These are phyloP conservation scores for Nannoperca australis DNA, from an alignment of 2,797 vertebrate species.

Conservation along the genomic window DNA sequence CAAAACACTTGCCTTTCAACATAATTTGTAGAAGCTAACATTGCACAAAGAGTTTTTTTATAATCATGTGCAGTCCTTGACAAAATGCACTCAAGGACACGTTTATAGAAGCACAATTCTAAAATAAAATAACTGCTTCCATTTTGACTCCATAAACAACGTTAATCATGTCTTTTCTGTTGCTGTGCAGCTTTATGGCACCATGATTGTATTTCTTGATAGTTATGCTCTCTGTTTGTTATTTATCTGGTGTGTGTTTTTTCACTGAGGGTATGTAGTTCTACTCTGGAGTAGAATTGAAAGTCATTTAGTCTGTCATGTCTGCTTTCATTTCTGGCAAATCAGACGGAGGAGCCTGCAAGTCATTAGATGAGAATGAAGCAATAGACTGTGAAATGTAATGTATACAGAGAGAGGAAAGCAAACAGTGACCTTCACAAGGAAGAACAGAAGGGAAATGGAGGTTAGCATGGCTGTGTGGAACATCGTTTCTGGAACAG, in stretches of 20 bases:
- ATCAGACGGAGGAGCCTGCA: constrained; percentile 79
- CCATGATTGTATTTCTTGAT: constrained; percentile 78
- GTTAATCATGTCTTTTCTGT: constrained; percentile 68
- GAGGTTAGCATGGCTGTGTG: constrained; percentile 48
- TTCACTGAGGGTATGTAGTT: constrained; percentile 57
- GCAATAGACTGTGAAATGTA: constrained; percentile 84
- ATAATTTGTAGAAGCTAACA: constrained; percentile 7
- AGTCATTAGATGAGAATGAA: constrained; percentile 82
- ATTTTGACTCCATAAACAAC: constrained; percentile 64
- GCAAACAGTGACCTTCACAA: constrained; percentile 74
- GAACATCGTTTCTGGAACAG: constrained; percentile 38
- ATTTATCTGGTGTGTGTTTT: constrained; percentile 65
- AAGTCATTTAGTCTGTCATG: constrained; percentile 81
- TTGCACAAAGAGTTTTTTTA: constrained; percentile 5
- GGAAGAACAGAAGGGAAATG: constrained; percentile 65
- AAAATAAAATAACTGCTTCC: constrained; percentile 53
- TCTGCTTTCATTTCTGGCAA: constrained; percentile 83
- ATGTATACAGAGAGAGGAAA: constrained; percentile 73
- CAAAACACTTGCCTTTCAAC: constrained; percentile 30
- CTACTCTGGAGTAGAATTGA: constrained; percentile 70
- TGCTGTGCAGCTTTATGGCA: constrained; percentile 72
- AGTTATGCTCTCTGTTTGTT: constrained; percentile 72
- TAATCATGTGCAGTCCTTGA: constrained; percentile 16
- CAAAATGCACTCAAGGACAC: constrained; percentile 35
- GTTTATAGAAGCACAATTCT: constrained; percentile 48